A percentile compares a stretch with the other conserved stretches of the same genome.
Conservation (phyloP, 2,797 vertebrate genomes). For the Chlorospingus semifuscus region DNA sequence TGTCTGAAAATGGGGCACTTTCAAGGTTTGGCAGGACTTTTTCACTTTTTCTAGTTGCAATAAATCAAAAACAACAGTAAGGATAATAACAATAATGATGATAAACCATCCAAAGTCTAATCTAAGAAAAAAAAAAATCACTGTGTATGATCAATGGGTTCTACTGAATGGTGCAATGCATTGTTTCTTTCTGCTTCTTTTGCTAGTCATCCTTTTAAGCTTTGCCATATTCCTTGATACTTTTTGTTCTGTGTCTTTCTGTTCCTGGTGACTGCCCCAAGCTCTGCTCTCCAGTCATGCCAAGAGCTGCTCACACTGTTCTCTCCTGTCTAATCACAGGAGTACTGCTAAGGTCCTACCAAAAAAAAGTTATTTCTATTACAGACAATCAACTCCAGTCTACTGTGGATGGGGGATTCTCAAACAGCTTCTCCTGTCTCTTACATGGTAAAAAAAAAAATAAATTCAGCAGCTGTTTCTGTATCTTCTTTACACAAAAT, state of each 20-base stretch:
- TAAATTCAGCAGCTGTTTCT: background rate
- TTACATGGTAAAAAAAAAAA: background rate
- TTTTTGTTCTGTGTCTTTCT: background rate
- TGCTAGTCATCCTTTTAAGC: background rate
- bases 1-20: background rate
- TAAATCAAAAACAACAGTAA: background rate
- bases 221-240: background rate
- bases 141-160: background rate
- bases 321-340: background rate
- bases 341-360: background rate
- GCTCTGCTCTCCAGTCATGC: background rate
- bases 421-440: background rate
- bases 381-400: background rate
- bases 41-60: background rate
- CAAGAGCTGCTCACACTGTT: background rate
- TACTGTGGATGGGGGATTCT: background rate
- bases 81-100: fast-evolving
- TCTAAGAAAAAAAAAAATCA: background rate
- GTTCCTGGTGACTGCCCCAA: background rate
- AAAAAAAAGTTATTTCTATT: background rate
- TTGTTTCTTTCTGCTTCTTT: background rate
- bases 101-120: background rate
- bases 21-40: background rate
- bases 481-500: background rate
- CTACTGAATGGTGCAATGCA: background rate